Percentiles rank a stretch among this genome's conserved stretches.
Conservation (phyloP, 2,888 invertebrate species). For the Apamea anceps region DNA sequence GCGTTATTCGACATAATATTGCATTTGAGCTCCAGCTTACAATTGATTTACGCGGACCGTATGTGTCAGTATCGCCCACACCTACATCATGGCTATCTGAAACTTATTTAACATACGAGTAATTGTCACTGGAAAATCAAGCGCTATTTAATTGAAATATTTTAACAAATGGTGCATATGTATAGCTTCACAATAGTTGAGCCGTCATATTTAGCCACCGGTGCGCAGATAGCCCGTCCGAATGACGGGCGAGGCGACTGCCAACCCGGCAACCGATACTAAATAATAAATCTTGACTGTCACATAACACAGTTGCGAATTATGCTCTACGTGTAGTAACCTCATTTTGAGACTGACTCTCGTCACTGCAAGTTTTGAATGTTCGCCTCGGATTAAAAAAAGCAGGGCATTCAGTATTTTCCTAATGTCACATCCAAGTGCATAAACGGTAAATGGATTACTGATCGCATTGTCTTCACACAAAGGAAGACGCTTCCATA, state of each 20-base stretch:
- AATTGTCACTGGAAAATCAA: not conserved
- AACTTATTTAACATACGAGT: not conserved
- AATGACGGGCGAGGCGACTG: constrained; percentile 65
- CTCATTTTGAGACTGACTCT: constrained; percentile 47
- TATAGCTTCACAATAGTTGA: constrained; percentile 46
- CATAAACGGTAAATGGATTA: not conserved
- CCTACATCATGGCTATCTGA: not conserved
- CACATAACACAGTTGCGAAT: constrained; percentile 55
- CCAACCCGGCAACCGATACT: constrained; percentile 69
- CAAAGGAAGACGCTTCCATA: not conserved
- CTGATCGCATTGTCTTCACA: not conserved
- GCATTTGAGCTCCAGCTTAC: constrained; percentile 3
- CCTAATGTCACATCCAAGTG: not conserved
- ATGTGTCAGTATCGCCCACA: not conserved
- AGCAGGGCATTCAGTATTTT: not conserved
- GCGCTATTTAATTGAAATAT: not conserved
- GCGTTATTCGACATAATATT: not conserved
- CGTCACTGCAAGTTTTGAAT: constrained; percentile 10
- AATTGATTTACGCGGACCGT: not conserved
- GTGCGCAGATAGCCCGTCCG: constrained; percentile 58
- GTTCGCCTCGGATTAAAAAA: not conserved
- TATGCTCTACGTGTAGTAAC: constrained; percentile 51
- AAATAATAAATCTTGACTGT: constrained; percentile 69
- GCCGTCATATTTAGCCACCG: constrained; percentile 68
- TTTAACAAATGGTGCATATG: constrained; percentile 27